Evolutionary conservation across 2,797 vertebrate genomes (phyloP).

Genomic region (Adrianichthys oophorus): DNA sequence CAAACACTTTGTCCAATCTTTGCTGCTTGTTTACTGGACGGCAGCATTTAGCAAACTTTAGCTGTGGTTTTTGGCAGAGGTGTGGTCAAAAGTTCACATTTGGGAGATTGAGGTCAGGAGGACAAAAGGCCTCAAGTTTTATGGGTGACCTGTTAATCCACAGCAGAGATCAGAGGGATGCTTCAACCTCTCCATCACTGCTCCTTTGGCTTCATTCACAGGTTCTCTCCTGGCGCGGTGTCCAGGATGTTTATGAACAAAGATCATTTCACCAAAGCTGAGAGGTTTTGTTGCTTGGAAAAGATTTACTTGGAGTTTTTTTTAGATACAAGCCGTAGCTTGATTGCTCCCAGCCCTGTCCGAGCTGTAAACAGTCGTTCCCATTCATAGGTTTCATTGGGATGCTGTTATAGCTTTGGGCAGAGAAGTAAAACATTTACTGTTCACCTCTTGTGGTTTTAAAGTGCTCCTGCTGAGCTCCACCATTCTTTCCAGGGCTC

Average conservation of each 20-base stretch:
- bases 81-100: conserved; percentile 21
- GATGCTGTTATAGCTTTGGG: conserved; percentile 46
- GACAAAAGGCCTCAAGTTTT: conserved; percentile 62
- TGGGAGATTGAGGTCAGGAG: conserved; percentile 58
- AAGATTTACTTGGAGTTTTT: conserved; percentile 26
- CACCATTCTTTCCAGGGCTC: conserved; percentile 38
- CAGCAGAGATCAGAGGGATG: conserved; percentile 68
- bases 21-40: conserved; percentile 1
- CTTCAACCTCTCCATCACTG: conserved; percentile 49
- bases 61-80: conserved; percentile 28
- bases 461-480: conserved; percentile 42
- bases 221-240: conserved; percentile 8
- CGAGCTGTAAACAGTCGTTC: conserved; percentile 28
- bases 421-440: conserved; percentile 28
- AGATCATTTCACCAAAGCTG: conserved; percentile 47
- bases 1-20: neutral
- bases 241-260: conserved; percentile 23
- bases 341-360: conserved; percentile 43
- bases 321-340: conserved; percentile 14
- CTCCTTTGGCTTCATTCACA: conserved; percentile 20
- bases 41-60: neutral
- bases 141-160: conserved; percentile 56
- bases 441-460: conserved; percentile 9
- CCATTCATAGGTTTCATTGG: conserved; percentile 43
- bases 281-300: conserved; percentile 30